phyloP scores from a whole-genome alignment of 1,140 invertebrate species.

The Drosophila tropicalis region DNA sequence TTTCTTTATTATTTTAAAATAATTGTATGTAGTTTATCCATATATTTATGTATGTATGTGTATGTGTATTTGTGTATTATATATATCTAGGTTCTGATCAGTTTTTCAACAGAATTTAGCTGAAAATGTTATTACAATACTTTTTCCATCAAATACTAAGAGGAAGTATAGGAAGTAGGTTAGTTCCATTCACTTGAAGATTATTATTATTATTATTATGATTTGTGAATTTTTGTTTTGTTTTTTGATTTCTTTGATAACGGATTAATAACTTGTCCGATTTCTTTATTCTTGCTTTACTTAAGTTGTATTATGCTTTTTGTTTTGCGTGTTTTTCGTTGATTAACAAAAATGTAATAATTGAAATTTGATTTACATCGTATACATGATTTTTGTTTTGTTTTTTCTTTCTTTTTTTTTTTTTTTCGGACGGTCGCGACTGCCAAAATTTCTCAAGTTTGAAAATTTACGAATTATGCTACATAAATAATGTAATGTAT shows the following conservation, averaged over 20 bases:
- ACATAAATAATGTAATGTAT: no score
- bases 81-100: constrained; percentile 16
- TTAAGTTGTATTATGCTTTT: constrained; percentile 13
- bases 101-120: constrained; percentile 30
- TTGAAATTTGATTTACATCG: constrained; percentile 68
- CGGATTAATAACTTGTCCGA: constrained; percentile 7
- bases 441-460: constrained; percentile 12
- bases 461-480: background rate
- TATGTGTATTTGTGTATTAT: constrained; percentile 3
- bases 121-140: constrained; percentile 49
- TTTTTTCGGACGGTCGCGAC: background rate
- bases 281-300: background rate
- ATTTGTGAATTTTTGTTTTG: constrained; percentile 19
- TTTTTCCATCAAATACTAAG: constrained; percentile 58
- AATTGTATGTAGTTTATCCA: constrained; percentile 55
- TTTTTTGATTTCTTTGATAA: constrained; percentile 4
- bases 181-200: constrained; percentile 27
- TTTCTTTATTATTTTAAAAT: constrained; percentile 63
- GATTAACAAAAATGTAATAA: constrained; percentile 28
- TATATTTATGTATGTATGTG: constrained; percentile 32
- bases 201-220: constrained; percentile 38
- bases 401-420: background rate
- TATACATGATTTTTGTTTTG: constrained; percentile 53
- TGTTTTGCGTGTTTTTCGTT: constrained; percentile 1
- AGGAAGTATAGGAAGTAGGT: constrained; percentile 51